These are phyloP conservation scores for Scaptomyza pallida DNA, from an alignment of 1,140 invertebrate species.

Conservation along the genomic window DNA sequence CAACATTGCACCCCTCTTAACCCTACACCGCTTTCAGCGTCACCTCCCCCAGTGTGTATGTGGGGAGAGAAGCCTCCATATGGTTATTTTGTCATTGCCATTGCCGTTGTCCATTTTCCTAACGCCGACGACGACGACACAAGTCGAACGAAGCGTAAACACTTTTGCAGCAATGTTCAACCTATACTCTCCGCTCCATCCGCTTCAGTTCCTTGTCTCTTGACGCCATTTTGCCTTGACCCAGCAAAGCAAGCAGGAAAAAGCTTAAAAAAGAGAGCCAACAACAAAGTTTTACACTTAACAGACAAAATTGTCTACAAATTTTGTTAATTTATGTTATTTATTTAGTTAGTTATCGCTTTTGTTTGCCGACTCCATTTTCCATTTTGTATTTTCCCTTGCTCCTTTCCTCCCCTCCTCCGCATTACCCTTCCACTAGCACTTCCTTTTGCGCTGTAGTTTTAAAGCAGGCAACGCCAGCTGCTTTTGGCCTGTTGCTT, in stretches of 20 bases:
- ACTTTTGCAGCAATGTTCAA: conserved; percentile 55
- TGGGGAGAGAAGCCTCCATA: conserved; percentile 34
- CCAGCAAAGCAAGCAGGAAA: conserved; percentile 13
- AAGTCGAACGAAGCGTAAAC: conserved; percentile 62
- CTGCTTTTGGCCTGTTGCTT: conserved; percentile 27
- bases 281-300: conserved; percentile 77
- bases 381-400: conserved; percentile 1
- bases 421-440: neutral
- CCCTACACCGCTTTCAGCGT: neutral
- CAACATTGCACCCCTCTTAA: conserved; percentile 56
- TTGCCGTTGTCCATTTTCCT: conserved; percentile 44
- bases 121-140: conserved; percentile 27
- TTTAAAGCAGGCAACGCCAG: conserved; percentile 12
- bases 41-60: neutral
- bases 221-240: neutral
- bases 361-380: conserved; percentile 34
- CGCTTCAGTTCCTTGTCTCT: neutral
- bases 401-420: too few relatives aligned
- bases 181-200: conserved; percentile 6
- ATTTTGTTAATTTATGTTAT: conserved; percentile 82
- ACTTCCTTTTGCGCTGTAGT: neutral
- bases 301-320: conserved; percentile 79
- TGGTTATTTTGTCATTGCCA: conserved; percentile 45
- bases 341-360: conserved; percentile 80
- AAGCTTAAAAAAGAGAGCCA: conserved; percentile 36